Evolutionary conservation across 1,140 invertebrate genomes (phyloP).

Genomic region (Zaprionus tsacasi): DNA sequence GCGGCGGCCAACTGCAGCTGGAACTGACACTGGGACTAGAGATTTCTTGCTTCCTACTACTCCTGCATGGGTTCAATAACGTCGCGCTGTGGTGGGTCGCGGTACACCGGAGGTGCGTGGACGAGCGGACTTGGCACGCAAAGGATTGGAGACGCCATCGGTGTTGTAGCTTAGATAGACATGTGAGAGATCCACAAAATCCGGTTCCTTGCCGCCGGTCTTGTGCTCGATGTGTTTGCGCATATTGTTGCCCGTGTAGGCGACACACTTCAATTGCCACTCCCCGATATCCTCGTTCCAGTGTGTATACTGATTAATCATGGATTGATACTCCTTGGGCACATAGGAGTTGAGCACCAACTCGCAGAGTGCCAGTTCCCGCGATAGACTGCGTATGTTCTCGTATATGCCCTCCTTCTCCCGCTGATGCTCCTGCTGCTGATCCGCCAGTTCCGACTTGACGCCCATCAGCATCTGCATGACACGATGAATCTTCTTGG

Average conservation of each 20-base stretch:
- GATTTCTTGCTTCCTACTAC: background rate
- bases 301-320: slow-evolving; percentile 96
- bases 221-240: slow-evolving; percentile 86
- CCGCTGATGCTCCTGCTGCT: slow-evolving; percentile 96
- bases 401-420: slow-evolving; percentile 98
- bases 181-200: slow-evolving; percentile 82
- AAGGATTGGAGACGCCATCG: slow-evolving; percentile 73
- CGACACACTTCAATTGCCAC: slow-evolving; percentile 98
- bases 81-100: slow-evolving; percentile 76
- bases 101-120: slow-evolving; percentile 82
- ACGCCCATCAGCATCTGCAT: slow-evolving; percentile 92
- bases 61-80: slow-evolving; percentile 60
- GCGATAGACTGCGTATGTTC: slow-evolving; percentile 93
- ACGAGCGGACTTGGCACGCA: slow-evolving; percentile 73
- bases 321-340: slow-evolving; percentile 95
- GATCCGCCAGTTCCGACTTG: slow-evolving; percentile 94
- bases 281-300: slow-evolving; percentile 99
- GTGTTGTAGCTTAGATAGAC: slow-evolving; percentile 83
- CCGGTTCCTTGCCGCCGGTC: slow-evolving; percentile 69
- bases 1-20: background rate
- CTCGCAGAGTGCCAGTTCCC: slow-evolving; percentile 96
- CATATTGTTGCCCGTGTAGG: slow-evolving; percentile 99
- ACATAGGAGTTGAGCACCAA: slow-evolving; percentile 95
- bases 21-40: slow-evolving; percentile 16
- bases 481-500: slow-evolving; percentile 96